phyloP scores from a whole-genome alignment of 2,797 vertebrate genomes.

The Enoplosus armatus region DNA sequence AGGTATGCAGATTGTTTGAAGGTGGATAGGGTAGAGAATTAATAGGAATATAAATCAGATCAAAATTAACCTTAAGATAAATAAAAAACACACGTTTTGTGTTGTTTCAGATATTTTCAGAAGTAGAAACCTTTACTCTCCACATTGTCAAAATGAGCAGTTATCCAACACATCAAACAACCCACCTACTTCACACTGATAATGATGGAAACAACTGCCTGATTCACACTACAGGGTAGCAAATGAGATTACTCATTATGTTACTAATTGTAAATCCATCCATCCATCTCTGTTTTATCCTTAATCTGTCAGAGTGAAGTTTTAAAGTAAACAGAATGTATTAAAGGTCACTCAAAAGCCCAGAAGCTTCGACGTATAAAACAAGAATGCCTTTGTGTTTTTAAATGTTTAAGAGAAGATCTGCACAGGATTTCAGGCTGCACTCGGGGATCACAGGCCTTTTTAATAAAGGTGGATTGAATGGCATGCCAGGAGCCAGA shows the following conservation, averaged over 20 bases:
- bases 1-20: background rate
- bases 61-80: background rate
- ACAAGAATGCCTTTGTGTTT: background rate
- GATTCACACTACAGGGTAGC: constrained; percentile 7
- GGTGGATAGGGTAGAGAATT: background rate
- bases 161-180: constrained; percentile 8
- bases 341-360: background rate
- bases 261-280: background rate
- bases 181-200: constrained; percentile 2
- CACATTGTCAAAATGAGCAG: background rate
- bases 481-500: background rate
- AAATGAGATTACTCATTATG: background rate
- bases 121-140: constrained; percentile 2
- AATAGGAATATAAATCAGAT: background rate
- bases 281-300: background rate
- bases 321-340: background rate
- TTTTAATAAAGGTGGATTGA: constrained; percentile 2
- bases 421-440: background rate
- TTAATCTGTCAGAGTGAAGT: background rate
- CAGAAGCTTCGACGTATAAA: background rate
- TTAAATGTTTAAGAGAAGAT: background rate
- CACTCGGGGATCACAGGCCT: background rate
- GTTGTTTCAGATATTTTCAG: background rate
- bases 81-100: background rate
- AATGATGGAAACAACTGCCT: constrained; percentile 1